These are phyloP conservation scores for Pelodiscus sinensis DNA, from an alignment of 2,113 vertebrate species.

Conservation along the genomic window DNA sequence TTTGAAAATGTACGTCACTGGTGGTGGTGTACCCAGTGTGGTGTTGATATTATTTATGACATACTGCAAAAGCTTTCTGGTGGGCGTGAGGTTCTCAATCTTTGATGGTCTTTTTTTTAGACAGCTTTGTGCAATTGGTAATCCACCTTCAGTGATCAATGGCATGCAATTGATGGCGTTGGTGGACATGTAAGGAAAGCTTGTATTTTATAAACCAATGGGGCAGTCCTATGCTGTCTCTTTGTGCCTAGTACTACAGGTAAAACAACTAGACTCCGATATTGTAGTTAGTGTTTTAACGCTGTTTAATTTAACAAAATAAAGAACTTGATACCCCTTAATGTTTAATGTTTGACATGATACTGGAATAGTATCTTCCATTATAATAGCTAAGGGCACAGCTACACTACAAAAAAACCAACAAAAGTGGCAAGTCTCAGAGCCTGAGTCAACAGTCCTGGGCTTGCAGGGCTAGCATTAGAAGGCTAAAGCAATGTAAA, in stretches of 20 bases:
- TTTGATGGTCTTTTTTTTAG: neutral
- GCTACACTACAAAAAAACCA: neutral
- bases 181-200: neutral
- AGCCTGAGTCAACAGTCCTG: neutral
- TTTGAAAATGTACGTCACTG: neutral
- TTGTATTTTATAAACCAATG: neutral
- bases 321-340: neutral
- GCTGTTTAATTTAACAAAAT: neutral
- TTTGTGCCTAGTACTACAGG: neutral
- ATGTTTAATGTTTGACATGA: neutral
- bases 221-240: neutral
- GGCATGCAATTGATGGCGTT: neutral
- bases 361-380: rapidly evolving
- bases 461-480: neutral
- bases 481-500: neutral
- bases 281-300: neutral
- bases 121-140: neutral
- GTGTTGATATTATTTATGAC: neutral
- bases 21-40: neutral
- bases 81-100: neutral
- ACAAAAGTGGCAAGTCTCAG: neutral
- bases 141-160: neutral
- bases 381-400: neutral
- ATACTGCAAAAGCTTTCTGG: neutral
- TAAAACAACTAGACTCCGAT: neutral